Base-by-base conservation (phyloP, 1,140 invertebrate genomes). In the Holotrichia oblita region DNA sequence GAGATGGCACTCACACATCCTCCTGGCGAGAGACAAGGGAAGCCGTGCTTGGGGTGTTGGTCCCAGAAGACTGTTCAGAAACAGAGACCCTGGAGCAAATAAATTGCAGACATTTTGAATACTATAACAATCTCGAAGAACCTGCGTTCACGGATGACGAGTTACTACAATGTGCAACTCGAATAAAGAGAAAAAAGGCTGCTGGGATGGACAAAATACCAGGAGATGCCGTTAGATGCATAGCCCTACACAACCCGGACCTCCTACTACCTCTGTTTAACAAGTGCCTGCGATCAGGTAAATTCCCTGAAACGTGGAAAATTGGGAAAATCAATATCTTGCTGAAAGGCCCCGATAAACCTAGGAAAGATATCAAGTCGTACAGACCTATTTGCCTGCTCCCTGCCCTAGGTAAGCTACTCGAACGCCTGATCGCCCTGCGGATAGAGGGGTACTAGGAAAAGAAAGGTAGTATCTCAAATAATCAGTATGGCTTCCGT, bases 401-500 rank as follows among this genome's bases (percentile, higher is more conserved):
- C 12, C 6, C 6, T 59, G 14, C 6, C n/a, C n/a, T 78, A 6
- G 44, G 77, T 6, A 78, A 78, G 69, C 10, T 78, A 42, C 34
- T 6, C 24, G 77, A 78, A 40, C 12, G 7, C 73, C 3, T 27
- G 73, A 6, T 78, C 34, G 20, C 24, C 20, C 40, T 2, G 59
- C 4, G 2, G 61, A 7, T 55, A 27, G 10, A 9, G 8, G 20
- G 64, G 24, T 12, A 73, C 64, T 44, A 4, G 24, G 69, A 6
- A 73, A 14, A 44, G 3, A 27, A 41, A n/a, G n/a, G 10, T 9
- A 20, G 59, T 27, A n/a, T 84, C 55, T 78, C 78, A 8, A 7
- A 48, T 0, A 81, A 73, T 17, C 87, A 89, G 79, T 87, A 83
- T 61, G 84, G 84, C 0, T 85, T 82, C 72, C 79, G 44, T 7